Percentiles rank a stretch among this genome's conserved stretches.
Evolutionary conservation across 2,113 vertebrate species (phyloP).

Genomic region (Ceuthmochares aereus): DNA sequence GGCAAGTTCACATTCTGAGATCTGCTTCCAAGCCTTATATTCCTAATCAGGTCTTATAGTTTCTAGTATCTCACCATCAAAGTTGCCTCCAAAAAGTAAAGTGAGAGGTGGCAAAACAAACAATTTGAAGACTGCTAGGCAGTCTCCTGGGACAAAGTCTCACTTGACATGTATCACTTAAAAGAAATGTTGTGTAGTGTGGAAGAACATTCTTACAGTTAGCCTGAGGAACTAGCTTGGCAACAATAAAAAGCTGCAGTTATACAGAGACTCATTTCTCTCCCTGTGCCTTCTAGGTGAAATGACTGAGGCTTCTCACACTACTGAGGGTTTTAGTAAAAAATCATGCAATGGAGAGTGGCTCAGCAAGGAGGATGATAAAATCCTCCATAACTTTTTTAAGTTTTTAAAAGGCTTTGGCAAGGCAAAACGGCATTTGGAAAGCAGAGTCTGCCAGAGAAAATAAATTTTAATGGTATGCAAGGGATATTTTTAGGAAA

Average conservation of each 20-base stretch:
- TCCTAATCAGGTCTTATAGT: conserved; percentile 9
- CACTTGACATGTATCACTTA: conserved; percentile 45
- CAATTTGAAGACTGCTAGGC: conserved; percentile 43
- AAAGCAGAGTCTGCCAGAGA: neutral
- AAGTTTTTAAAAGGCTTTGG: conserved; percentile 3
- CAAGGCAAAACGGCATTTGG: neutral
- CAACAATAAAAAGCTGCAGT: conserved; percentile 63
- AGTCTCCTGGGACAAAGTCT: conserved; percentile 49
- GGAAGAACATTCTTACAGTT: conserved; percentile 56
- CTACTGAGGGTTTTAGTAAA: conserved; percentile 37
- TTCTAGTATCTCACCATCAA: conserved; percentile 26
- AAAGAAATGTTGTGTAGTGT: conserved; percentile 52
- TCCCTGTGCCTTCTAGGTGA: conserved; percentile 44
- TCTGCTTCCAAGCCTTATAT: neutral
- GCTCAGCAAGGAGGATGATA: neutral
- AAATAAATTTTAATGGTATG: conserved; percentile 21
- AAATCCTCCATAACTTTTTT: neutral
- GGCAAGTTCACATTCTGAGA: neutral
- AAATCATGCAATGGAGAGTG: neutral
- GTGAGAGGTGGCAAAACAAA: conserved; percentile 28
- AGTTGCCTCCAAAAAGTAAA: conserved; percentile 40
- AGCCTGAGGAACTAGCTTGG: conserved; percentile 52
- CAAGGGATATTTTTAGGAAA: conserved; percentile 18
- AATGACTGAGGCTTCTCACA: conserved; percentile 39
- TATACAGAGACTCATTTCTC: conserved; percentile 40